Evolutionary conservation across 2,888 invertebrate species (phyloP).

Genomic region (Patella caerulea): DNA sequence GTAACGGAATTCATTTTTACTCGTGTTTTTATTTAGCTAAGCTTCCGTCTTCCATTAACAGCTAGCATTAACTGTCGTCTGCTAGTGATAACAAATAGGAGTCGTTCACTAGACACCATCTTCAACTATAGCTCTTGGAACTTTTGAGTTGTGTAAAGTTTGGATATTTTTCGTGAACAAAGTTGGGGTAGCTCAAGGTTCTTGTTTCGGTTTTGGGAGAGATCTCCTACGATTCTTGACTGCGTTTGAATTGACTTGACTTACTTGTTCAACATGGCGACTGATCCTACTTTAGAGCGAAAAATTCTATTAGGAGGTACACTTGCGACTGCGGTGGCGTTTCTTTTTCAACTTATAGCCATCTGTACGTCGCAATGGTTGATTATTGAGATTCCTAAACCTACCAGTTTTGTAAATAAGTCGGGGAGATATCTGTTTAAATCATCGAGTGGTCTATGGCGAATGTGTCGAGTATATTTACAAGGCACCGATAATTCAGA

Average conservation of each 20-base stretch:
- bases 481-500: not conserved
- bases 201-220: too few species aligned
- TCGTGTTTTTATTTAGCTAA: too few species aligned
- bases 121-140: too few species aligned
- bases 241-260: not conserved
- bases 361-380: slow-evolving; percentile 41
- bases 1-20: too few species aligned
- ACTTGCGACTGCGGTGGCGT: slow-evolving; percentile 32
- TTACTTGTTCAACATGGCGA: slow-evolving; percentile 13
- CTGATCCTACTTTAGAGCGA: slow-evolving; percentile 27
- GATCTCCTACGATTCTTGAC: slow-evolving; percentile 1
- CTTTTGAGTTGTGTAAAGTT: too few species aligned
- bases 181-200: too few species aligned
- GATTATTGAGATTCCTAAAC: slow-evolving; percentile 19
- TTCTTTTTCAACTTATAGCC: slow-evolving; percentile 38
- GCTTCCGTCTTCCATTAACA: too few species aligned
- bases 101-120: too few species aligned
- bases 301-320: slow-evolving; percentile 32
- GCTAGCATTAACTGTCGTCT: too few species aligned
- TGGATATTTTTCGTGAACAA: too few species aligned
- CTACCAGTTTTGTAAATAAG: slow-evolving; percentile 32
- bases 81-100: too few species aligned
- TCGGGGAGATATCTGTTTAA: slow-evolving; percentile 39
- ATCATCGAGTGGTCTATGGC: slow-evolving; percentile 54
- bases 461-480: slow-evolving; percentile 41